Conservation (phyloP, 2,113 vertebrate genomes). For the Syngnathoides biaculeatus region DNA sequence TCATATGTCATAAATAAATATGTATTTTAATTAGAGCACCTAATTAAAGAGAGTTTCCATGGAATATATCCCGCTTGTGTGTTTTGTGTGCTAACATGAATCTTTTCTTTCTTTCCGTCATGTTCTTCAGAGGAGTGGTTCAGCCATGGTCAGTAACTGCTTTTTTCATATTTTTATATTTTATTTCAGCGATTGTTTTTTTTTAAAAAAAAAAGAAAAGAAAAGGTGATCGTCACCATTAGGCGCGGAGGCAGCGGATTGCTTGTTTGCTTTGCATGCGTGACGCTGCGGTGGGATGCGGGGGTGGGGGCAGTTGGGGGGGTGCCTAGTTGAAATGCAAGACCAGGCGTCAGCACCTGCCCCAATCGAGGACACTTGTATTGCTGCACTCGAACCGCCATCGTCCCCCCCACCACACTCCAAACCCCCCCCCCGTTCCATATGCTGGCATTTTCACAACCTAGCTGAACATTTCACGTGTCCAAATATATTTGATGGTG, state of each 20-base stretch:
- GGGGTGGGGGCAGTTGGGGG: conserved; percentile 12
- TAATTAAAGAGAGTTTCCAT: not conserved
- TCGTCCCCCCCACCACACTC: too few relatives aligned
- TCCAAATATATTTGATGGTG: not conserved
- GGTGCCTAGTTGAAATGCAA: conserved; percentile 54
- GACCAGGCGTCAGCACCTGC: conserved; percentile 42
- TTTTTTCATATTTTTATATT: conserved; percentile 37
- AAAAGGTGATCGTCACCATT: conserved; percentile 64
- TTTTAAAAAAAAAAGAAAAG: conserved; percentile 85
- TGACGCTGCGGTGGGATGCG: conserved; percentile 37
- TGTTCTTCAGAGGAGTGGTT: conserved; percentile 88
- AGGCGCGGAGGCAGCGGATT: conserved; percentile 8
- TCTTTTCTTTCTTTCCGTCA: conserved; percentile 45
- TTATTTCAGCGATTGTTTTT: conserved; percentile 56
- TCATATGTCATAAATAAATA: not conserved
- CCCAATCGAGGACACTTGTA: conserved; percentile 42
- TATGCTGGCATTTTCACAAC: not conserved
- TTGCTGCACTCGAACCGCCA: conserved; percentile 43
- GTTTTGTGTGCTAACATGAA: conserved; percentile 34
- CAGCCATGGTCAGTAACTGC: conserved; percentile 86
- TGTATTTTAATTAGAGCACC: not conserved
- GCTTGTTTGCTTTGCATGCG: conserved; percentile 43
- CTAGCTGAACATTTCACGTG: not conserved
- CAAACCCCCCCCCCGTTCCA: conserved; percentile 1
- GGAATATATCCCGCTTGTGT: not conserved